These are phyloP conservation scores for Xerus inauris DNA, from an alignment of 2,113 vertebrate genomes.

Conservation along the genomic window DNA sequence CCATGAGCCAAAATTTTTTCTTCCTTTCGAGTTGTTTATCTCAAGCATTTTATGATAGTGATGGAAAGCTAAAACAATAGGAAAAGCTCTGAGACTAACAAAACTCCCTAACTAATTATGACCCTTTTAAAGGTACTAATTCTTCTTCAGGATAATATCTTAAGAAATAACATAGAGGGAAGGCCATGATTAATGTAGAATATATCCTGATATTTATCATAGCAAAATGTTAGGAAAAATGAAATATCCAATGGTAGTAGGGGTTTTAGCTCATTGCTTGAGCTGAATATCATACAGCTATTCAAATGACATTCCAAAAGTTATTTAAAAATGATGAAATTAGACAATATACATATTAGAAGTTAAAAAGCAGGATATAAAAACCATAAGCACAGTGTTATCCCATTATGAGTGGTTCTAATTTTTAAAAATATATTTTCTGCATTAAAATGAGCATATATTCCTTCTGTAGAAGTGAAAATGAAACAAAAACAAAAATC, in stretches of 20 bases:
- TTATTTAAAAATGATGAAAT: background rate
- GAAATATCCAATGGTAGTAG: background rate
- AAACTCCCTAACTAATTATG: background rate
- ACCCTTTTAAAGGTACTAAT: background rate
- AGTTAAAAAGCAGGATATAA: background rate
- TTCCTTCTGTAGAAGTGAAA: background rate
- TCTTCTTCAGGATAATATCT: background rate
- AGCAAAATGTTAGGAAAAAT: background rate
- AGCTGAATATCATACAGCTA: background rate
- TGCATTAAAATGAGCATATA: background rate
- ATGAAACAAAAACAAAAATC: background rate
- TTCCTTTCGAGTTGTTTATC: too few relatives aligned
- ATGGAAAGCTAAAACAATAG: background rate
- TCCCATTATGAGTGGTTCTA: background rate
- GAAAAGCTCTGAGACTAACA: background rate
- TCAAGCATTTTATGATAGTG: too few relatives aligned
- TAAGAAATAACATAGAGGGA: background rate
- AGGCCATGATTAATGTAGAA: background rate
- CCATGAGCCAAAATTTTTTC: too few relatives aligned
- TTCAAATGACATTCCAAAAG: background rate
- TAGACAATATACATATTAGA: background rate
- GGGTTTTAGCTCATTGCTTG: background rate
- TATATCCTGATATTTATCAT: background rate
- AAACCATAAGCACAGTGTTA: background rate
- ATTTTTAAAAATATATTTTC: background rate